These are phyloP conservation scores for Australoheros scitulus DNA, from an alignment of 2,113 vertebrate genomes.

Conservation along the genomic window DNA sequence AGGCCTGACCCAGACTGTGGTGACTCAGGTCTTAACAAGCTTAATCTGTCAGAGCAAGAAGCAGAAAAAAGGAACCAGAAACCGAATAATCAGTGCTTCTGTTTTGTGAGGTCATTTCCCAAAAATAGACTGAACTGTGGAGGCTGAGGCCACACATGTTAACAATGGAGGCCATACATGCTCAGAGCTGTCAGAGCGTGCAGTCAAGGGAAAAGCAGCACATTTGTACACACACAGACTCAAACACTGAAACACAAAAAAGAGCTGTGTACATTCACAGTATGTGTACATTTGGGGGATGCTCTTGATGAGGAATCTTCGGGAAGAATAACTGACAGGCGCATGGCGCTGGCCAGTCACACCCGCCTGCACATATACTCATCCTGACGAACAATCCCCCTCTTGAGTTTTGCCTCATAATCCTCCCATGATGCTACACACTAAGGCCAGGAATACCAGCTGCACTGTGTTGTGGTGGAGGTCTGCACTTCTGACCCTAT, in stretches of 20 bases:
- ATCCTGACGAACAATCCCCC: constrained; percentile 57
- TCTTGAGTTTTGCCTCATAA: constrained; percentile 29
- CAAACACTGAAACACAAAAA: neutral
- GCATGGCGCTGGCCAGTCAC: constrained; percentile 14
- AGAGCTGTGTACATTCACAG: neutral
- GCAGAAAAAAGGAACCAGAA: constrained; percentile 35
- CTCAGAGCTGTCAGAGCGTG: neutral
- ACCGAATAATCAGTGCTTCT: constrained; percentile 46
- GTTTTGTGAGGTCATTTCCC: constrained; percentile 59
- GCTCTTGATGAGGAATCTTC: neutral
- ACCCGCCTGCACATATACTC: constrained; percentile 1
- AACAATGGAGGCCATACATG: constrained; percentile 60
- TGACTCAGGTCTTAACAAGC: constrained; percentile 62
- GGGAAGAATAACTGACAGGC: constrained; percentile 15
- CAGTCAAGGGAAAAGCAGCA: neutral
- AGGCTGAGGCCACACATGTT: constrained; percentile 47
- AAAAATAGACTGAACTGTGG: constrained; percentile 58
- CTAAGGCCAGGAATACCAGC: constrained; percentile 52
- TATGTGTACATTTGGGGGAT: neutral
- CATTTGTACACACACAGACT: neutral
- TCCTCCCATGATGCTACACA: constrained; percentile 24
- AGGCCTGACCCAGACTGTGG: neutral
- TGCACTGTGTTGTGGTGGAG: constrained; percentile 51
- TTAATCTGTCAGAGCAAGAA: neutral
- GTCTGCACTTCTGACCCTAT: constrained; percentile 33